These are phyloP conservation scores for Cydia strobilella DNA, from an alignment of 1,140 invertebrate species.

Conservation along the genomic window DNA sequence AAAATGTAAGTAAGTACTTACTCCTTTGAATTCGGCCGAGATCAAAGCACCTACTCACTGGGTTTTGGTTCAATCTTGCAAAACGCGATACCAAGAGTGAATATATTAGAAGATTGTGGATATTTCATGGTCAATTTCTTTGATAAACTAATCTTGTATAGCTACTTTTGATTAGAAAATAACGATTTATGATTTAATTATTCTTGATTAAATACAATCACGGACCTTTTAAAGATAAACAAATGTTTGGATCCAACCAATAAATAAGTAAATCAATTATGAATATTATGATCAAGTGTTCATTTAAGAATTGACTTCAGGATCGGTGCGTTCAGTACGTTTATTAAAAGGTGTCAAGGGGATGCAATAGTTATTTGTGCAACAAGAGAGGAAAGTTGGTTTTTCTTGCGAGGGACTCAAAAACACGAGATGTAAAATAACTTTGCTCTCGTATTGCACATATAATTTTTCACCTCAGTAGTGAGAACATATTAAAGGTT, in stretches of 20 bases:
- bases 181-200: no score
- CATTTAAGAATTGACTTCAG: no score
- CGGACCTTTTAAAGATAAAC: no score
- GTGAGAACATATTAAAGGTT: no score
- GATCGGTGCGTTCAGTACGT: not conserved
- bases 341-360: not conserved
- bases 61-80: not conserved
- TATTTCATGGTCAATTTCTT: not conserved
- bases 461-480: no score
- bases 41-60: conserved; percentile 12
- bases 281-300: not conserved
- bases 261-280: no score
- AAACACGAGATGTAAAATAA: no score
- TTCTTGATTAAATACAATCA: no score
- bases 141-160: not conserved
- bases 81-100: not conserved
- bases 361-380: not conserved
- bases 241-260: no score
- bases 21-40: conserved; percentile 3
- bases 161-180: not conserved
- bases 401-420: no score
- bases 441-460: no score
- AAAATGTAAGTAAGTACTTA: not conserved
- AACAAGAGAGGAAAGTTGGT: no score
- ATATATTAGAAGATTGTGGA: not conserved